These are phyloP conservation scores for Potorous gilbertii DNA, from an alignment of 2,797 vertebrate species.

Conservation along the genomic window DNA sequence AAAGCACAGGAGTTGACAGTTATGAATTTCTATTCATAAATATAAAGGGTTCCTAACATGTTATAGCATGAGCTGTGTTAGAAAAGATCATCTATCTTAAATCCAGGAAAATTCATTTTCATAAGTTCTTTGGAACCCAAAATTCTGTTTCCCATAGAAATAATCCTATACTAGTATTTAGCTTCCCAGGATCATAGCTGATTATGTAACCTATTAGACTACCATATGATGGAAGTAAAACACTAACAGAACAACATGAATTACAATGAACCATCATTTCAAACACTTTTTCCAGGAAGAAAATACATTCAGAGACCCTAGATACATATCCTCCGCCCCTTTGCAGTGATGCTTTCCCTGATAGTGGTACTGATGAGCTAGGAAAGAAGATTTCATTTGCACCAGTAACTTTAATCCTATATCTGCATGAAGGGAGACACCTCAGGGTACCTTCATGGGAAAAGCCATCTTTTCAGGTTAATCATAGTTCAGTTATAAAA, in stretches of 20 bases:
- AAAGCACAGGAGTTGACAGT: not conserved
- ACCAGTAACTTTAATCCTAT: not conserved
- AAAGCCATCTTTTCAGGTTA: not conserved
- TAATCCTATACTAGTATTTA: not conserved
- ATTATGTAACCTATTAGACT: not conserved
- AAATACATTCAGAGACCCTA: not conserved
- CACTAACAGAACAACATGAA: not conserved
- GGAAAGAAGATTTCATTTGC: not conserved
- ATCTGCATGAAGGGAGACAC: not conserved
- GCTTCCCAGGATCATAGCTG: not conserved
- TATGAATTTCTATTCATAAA: not conserved
- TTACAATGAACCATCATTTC: not conserved
- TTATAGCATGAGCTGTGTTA: not conserved
- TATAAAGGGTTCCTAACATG: not conserved
- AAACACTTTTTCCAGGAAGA: not conserved
- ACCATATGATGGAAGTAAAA: not conserved
- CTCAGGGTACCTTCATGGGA: not conserved
- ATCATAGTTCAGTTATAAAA: not conserved
- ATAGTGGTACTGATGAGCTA: not conserved
- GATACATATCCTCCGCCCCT: not conserved
- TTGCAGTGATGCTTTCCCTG: not conserved
- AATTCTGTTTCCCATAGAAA: not conserved
- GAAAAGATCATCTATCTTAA: not conserved
- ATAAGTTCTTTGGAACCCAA: not conserved
- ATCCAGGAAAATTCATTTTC: not conserved